Evolutionary conservation across 2,797 vertebrate species (phyloP).

Genomic region (Podarcis lilfordi): DNA sequence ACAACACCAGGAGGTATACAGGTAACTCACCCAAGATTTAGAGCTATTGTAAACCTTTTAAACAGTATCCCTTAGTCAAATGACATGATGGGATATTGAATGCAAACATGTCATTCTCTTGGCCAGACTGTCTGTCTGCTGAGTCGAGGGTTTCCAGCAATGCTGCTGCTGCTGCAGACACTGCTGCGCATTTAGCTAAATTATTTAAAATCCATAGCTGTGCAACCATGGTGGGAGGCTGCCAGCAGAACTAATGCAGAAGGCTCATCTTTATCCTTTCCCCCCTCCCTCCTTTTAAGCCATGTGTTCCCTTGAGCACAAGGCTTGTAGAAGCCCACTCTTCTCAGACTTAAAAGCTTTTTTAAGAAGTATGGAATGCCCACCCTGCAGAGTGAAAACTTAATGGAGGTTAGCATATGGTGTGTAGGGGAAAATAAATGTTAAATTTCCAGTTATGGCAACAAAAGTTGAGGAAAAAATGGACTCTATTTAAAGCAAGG

Average conservation of each 20-base stretch:
- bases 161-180: conserved; percentile 58
- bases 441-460: neutral
- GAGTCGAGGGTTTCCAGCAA: conserved; percentile 65
- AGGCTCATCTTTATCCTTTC: neutral
- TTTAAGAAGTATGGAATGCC: neutral
- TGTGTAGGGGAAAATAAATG: neutral
- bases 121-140: conserved; percentile 74
- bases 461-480: neutral
- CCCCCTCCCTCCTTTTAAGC: neutral
- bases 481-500: conserved; percentile 12
- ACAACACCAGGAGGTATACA: too few species aligned
- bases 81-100: conserved; percentile 63
- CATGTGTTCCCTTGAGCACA: neutral
- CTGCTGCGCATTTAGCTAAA: conserved; percentile 53
- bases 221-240: conserved; percentile 51
- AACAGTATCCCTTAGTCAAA: conserved; percentile 59
- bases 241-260: conserved; percentile 41
- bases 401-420: neutral
- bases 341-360: conserved; percentile 12
- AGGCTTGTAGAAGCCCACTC: neutral
- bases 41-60: conserved; percentile 53
- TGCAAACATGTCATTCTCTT: conserved; percentile 49
- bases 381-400: neutral
- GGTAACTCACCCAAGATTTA: neutral
- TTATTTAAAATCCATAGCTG: conserved; percentile 69